Evolutionary conservation across 92 coral and sea anemone species (phyloP).

Genomic region (Nematostella vectensis): DNA sequence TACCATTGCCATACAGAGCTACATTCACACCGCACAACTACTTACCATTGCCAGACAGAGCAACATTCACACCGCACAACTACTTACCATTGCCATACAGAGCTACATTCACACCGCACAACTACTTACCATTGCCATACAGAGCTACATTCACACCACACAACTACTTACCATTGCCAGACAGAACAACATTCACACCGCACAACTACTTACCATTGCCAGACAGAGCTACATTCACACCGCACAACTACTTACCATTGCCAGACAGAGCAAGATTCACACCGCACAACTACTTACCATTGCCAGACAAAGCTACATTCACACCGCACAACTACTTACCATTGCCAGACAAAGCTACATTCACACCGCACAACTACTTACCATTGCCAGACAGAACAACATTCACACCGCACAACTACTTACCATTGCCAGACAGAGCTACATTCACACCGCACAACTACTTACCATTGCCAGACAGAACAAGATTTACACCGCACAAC

Average conservation of each 20-base stretch:
- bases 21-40: conserved; percentile 92
- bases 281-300: conserved; percentile 8
- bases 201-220: conserved; percentile 12
- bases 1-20: conserved; percentile 34
- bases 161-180: conserved; percentile 77
- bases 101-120: background rate
- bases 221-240: conserved; percentile 66
- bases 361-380: background rate
- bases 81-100: too few relatives aligned
- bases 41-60: conserved; percentile 72
- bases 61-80: conserved; percentile 54
- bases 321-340: conserved; percentile 85
- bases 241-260: conserved; percentile 73
- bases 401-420: conserved; percentile 87
- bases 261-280: conserved; percentile 23
- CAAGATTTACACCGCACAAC: conserved; percentile 82
- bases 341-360: conserved; percentile 44
- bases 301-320: conserved; percentile 44
- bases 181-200: background rate
- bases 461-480: conserved; percentile 32
- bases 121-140: conserved; percentile 17
- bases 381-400: conserved; percentile 42
- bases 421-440: conserved; percentile 56
- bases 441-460: background rate
- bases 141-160: conserved; percentile 84